These are phyloP conservation scores for Phainopepla nitens DNA, from an alignment of 2,113 vertebrate species.

Conservation along the genomic window DNA sequence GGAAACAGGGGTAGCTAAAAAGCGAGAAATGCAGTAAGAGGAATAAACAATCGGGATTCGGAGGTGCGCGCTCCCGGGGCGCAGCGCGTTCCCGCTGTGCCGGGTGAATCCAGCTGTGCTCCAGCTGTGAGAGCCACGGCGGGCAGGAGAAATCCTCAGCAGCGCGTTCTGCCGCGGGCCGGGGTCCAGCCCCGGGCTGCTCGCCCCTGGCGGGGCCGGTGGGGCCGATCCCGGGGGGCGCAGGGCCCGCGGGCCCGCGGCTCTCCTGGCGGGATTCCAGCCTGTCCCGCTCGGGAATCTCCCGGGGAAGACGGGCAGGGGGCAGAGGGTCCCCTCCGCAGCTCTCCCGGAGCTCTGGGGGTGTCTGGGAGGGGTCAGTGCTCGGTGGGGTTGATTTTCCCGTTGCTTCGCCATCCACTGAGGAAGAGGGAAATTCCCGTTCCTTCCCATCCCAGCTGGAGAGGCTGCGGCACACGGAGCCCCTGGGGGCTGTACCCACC, in stretches of 20 bases:
- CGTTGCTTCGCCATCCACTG: rapidly evolving
- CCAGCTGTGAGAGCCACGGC: conserved; percentile 1
- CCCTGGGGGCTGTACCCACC: neutral
- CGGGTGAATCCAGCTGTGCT: neutral
- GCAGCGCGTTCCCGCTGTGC: neutral
- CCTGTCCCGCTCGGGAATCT: neutral
- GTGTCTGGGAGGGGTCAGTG: neutral
- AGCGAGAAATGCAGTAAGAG: neutral
- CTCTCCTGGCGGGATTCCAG: neutral
- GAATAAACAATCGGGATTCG: neutral
- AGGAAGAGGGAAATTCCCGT: rapidly evolving
- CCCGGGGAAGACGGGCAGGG: rapidly evolving
- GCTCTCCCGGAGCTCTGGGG: neutral
- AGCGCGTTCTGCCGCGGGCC: neutral
- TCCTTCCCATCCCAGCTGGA: neutral
- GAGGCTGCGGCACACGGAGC: neutral
- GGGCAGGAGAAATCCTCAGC: neutral
- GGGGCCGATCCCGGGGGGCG: neutral
- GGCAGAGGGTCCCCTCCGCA: neutral
- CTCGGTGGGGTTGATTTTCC: neutral
- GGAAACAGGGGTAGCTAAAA: neutral
- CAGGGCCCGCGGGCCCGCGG: no score
- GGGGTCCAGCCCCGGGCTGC: neutral
- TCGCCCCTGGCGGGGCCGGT: neutral
- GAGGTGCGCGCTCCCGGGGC: neutral